Conservation (phyloP, 2,888 invertebrate species). For the Agrochola lychnidis region DNA sequence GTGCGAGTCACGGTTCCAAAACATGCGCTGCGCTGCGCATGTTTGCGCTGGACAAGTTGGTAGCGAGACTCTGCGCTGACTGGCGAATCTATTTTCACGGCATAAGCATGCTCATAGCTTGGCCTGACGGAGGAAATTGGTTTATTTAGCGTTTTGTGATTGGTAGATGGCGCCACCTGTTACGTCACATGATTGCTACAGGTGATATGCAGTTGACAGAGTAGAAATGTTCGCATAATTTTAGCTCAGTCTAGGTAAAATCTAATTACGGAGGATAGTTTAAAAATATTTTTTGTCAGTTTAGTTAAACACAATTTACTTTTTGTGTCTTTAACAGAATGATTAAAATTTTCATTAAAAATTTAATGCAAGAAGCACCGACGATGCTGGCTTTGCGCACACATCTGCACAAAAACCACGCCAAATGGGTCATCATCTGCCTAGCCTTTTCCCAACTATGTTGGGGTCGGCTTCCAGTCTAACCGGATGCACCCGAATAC, state of each 20-base stretch:
- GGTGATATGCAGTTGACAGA: neutral
- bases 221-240: neutral
- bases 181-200: neutral
- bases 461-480: no score
- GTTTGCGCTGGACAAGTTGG: no score
- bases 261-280: neutral
- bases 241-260: neutral
- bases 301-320: neutral
- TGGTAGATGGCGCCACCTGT: constrained; percentile 2
- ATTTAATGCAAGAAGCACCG: neutral
- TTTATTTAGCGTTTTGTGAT: neutral
- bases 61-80: no score
- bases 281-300: neutral
- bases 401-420: neutral
- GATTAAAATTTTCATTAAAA: neutral
- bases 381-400: neutral
- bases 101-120: neutral
- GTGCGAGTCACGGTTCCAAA: neutral
- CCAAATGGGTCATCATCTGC: neutral
- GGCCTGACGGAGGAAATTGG: neutral
- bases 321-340: neutral
- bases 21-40: neutral
- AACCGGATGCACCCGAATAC: no score
- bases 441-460: no score
- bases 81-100: neutral